phyloP scores from a whole-genome alignment of 2,113 vertebrate genomes.

The Cottus gobio region DNA sequence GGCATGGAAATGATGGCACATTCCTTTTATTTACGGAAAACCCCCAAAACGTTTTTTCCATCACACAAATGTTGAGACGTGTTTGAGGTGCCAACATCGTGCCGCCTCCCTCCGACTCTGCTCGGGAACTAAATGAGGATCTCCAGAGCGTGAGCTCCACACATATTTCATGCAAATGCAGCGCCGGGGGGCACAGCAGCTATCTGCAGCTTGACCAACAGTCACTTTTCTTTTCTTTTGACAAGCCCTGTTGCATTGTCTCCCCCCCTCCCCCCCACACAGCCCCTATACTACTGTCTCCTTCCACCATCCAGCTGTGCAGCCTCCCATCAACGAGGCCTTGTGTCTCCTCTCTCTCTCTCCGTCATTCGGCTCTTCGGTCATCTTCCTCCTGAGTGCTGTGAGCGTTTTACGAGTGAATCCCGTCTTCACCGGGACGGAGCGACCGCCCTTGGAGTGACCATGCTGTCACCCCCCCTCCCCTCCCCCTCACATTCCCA shows the following conservation, averaged over 20 bases:
- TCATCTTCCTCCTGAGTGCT: conserved; percentile 38
- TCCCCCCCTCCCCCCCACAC: conserved; percentile 17
- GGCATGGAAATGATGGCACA: neutral
- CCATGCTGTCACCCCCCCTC: conserved; percentile 2
- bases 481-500: too few relatives aligned
- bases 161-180: conserved; percentile 54
- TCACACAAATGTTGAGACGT: neutral
- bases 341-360: conserved; percentile 57
- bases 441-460: conserved; percentile 61
- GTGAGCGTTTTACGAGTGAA: conserved; percentile 49
- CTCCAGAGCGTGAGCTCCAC: too few relatives aligned
- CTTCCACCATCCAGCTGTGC: conserved; percentile 70
- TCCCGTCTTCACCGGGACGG: conserved; percentile 46
- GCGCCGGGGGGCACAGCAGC: conserved; percentile 34
- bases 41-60: too few relatives aligned
- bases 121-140: too few relatives aligned
- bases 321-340: conserved; percentile 66
- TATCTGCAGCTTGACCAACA: conserved; percentile 64
- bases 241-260: conserved; percentile 72
- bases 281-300: conserved; percentile 29
- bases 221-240: conserved; percentile 74
- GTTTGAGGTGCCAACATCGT: neutral
- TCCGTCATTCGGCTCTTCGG: conserved; percentile 18
- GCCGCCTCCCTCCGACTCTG: neutral
- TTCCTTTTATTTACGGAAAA: neutral